phyloP scores from a whole-genome alignment of 1,140 invertebrate genomes.

The Asobara japonica region DNA sequence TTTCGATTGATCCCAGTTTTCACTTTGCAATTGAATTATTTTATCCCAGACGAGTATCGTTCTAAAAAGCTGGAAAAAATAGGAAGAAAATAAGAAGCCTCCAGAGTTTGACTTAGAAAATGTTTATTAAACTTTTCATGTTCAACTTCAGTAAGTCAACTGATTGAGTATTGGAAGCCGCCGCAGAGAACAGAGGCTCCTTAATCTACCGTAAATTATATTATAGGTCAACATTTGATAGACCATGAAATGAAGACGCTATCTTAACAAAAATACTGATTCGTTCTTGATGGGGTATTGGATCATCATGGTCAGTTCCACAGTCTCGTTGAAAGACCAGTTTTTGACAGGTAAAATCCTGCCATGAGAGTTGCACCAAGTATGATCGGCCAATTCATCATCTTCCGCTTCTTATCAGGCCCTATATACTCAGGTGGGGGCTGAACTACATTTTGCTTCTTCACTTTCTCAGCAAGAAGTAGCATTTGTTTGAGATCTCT shows the following conservation, averaged over 20 bases:
- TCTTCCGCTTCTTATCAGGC: constrained; percentile 37
- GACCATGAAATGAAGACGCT: constrained; percentile 14
- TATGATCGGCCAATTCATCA: constrained; percentile 47
- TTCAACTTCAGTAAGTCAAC: too few relatives aligned
- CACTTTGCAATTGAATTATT: too few relatives aligned
- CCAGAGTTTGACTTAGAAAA: too few relatives aligned
- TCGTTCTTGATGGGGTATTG: neutral
- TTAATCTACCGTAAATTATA: constrained; percentile 18
- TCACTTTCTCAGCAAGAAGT: constrained; percentile 44
- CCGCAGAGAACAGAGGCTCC: too few relatives aligned
- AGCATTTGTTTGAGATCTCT: constrained; percentile 46
- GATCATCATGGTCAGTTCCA: constrained; percentile 35
- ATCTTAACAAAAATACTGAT: constrained; percentile 21
- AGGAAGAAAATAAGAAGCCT: too few relatives aligned
- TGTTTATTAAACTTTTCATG: too few relatives aligned
- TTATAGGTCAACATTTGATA: constrained; percentile 24
- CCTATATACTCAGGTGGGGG: constrained; percentile 50
- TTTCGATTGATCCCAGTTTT: too few relatives aligned
- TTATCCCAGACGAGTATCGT: too few relatives aligned
- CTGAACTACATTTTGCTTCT: constrained; percentile 42
- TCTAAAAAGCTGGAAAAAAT: too few relatives aligned
- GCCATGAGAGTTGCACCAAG: constrained; percentile 44
- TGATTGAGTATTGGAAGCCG: too few relatives aligned
- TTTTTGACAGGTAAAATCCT: constrained; percentile 50
- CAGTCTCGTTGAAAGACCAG: constrained; percentile 38